phyloP scores from a whole-genome alignment of 2,888 invertebrate species.

The Stramonita haemastoma region DNA sequence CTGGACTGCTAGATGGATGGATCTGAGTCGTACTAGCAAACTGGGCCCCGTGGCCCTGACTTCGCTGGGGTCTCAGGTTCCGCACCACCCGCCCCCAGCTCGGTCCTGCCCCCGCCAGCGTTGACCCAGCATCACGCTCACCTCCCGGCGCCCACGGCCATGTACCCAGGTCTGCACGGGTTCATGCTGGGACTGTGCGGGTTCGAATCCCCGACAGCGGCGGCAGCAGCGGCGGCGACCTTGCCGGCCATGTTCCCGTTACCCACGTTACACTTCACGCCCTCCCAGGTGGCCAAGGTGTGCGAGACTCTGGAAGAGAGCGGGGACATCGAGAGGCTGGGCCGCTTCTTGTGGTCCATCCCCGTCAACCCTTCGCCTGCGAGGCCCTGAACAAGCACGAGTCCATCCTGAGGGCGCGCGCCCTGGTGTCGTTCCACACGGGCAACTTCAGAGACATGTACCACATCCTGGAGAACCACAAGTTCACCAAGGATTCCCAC shows the following conservation, averaged over 20 bases:
- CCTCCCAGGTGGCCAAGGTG: conserved; percentile 76
- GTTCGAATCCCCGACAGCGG: conserved; percentile 47
- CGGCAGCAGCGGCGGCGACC: conserved; percentile 43
- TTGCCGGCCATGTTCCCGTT: conserved; percentile 64
- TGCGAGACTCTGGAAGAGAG: conserved; percentile 79
- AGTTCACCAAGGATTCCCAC: conserved; percentile 92
- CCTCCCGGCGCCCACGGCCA: conserved; percentile 35
- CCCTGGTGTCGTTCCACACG: conserved; percentile 93
- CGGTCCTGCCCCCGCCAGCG: conserved; percentile 35
- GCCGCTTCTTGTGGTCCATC: conserved; percentile 91
- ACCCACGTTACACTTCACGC: conserved; percentile 74
- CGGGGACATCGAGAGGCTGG: conserved; percentile 81
- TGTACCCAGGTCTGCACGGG: conserved; percentile 29
- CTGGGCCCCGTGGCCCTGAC: conserved; percentile 48
- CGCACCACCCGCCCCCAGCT: conserved; percentile 38
- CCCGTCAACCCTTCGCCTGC: conserved; percentile 91
- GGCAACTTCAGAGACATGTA: conserved; percentile 93
- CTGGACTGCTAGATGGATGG: conserved; percentile 48
- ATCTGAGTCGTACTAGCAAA: conserved; percentile 51
- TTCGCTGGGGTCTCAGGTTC: conserved; percentile 38
- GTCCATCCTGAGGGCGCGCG: conserved; percentile 90
- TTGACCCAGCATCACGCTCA: conserved; percentile 41
- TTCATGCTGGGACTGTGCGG: conserved; percentile 54
- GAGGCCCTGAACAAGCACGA: conserved; percentile 89
- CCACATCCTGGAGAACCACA: conserved; percentile 91